Conservation (phyloP, 2,888 invertebrate genomes). For the Calliopum simillimum region DNA sequence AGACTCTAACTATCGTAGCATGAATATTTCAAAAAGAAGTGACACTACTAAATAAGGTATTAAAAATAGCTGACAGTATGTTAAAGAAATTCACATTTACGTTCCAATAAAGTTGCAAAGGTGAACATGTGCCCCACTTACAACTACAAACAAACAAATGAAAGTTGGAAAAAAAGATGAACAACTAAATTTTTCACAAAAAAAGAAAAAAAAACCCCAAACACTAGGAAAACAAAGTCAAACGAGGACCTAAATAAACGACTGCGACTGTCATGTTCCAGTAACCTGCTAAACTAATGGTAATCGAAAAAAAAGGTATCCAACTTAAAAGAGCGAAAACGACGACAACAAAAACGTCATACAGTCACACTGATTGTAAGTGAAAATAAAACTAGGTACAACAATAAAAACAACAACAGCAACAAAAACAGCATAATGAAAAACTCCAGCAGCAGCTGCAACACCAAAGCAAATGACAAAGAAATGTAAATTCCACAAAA, state of each 20-base stretch:
- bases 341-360: slow-evolving; percentile 2
- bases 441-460: slow-evolving; percentile 19
- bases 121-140: slow-evolving; percentile 18
- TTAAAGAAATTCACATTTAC: not conserved
- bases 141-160: not conserved
- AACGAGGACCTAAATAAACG: slow-evolving; percentile 40
- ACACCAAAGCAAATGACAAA: slow-evolving; percentile 20
- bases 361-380: not conserved
- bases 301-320: slow-evolving; percentile 47
- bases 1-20: too few species aligned
- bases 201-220: slow-evolving; percentile 2
- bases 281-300: slow-evolving; percentile 66
- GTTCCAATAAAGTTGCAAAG: slow-evolving; percentile 30
- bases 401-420: not conserved
- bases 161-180: not conserved
- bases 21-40: too few species aligned
- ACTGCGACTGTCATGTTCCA: slow-evolving; percentile 65
- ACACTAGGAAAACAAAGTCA: slow-evolving; percentile 26
- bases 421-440: slow-evolving; percentile 4
- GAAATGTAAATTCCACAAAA: slow-evolving; percentile 33
- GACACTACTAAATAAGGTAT: too few species aligned
- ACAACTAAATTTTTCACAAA: not conserved
- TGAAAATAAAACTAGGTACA: not conserved
- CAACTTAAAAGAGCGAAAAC: not conserved
- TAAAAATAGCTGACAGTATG: too few species aligned